These are phyloP conservation scores for Alectura lathami DNA, from an alignment of 2,113 vertebrate genomes.

Conservation along the genomic window DNA sequence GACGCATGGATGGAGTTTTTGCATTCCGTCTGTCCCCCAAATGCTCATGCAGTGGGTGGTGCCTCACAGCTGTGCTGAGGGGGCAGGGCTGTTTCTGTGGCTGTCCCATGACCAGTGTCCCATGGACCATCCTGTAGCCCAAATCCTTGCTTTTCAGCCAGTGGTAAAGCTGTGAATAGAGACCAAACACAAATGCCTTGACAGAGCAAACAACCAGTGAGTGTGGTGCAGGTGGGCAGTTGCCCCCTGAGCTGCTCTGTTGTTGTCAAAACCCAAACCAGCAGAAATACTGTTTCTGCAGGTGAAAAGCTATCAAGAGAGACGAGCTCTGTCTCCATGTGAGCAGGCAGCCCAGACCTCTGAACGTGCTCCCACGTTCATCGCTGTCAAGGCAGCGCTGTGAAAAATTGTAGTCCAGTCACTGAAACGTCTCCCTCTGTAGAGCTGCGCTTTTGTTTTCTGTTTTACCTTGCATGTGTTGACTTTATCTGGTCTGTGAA, in stretches of 20 bases:
- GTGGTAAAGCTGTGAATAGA: background rate
- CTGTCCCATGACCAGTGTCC: accelerated
- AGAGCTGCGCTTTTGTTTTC: accelerated
- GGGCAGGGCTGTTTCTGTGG: background rate
- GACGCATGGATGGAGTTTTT: background rate
- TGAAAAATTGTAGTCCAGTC: background rate
- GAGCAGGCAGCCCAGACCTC: accelerated
- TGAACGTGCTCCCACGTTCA: background rate
- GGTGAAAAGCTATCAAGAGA: background rate
- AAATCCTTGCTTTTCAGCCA: background rate
- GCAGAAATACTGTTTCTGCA: background rate
- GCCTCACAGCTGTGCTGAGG: background rate
- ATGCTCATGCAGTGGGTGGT: accelerated
- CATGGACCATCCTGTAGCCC: background rate
- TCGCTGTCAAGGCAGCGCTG: accelerated
- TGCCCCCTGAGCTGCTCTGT: background rate
- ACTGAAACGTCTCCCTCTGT: background rate
- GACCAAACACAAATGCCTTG: background rate
- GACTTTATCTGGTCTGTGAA: background rate
- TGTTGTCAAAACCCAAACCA: background rate
- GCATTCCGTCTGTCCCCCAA: background rate
- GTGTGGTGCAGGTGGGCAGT: background rate
- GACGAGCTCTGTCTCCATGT: accelerated
- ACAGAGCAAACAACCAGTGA: background rate
- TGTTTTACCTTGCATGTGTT: accelerated